Evolutionary conservation across 2,797 vertebrate species (phyloP).

Genomic region (Acrocephalus scirpaceus): DNA sequence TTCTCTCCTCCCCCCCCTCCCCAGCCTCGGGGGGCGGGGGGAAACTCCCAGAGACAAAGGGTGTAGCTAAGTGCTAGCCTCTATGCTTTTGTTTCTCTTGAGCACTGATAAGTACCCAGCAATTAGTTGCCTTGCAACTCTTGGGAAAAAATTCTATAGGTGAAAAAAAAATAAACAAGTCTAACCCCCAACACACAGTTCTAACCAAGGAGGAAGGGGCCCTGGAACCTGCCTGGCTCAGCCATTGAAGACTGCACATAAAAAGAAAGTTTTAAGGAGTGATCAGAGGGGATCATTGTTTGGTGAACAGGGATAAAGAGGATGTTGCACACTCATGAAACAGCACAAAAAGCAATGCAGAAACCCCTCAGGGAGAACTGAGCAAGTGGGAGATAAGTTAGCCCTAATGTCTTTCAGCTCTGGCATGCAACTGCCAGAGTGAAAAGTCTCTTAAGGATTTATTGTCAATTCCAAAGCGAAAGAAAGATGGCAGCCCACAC

Average conservation of each 20-base stretch:
- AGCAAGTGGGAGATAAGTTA: not conserved
- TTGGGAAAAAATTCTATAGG: too few species aligned
- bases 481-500: slow-evolving; percentile 12
- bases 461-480: slow-evolving; percentile 31
- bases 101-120: too few species aligned
- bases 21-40: too few species aligned
- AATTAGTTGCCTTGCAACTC: too few species aligned
- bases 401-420: not conserved
- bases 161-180: too few species aligned
- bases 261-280: not conserved
- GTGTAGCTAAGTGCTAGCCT: too few species aligned
- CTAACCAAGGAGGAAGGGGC: not conserved
- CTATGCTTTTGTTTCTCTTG: too few species aligned
- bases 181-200: too few species aligned
- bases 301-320: not conserved
- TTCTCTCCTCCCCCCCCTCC: too few species aligned
- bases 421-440: slow-evolving; percentile 4
- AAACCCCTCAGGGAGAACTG: not conserved
- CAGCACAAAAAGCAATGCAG: not conserved
- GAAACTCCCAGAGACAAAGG: too few species aligned
- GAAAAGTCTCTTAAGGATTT: slow-evolving; percentile 6
- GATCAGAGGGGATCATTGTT: not conserved
- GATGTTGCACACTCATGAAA: not conserved
- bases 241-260: not conserved
- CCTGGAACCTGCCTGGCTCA: not conserved